These are phyloP conservation scores for Manis crassicaudata DNA, from an alignment of 2,797 vertebrate species.

Conservation along the genomic window DNA sequence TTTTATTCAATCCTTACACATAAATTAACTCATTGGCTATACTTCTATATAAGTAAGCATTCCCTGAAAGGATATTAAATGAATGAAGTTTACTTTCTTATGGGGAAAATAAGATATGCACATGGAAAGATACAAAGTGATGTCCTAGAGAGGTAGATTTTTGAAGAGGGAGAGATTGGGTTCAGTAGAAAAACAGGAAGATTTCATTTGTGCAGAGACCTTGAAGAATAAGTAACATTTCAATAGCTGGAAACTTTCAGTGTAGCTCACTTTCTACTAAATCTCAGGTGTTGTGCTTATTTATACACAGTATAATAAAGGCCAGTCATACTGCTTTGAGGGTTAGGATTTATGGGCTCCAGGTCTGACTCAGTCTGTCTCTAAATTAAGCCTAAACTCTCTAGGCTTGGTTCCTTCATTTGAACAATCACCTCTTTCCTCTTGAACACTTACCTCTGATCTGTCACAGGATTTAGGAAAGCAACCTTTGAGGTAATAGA, in stretches of 20 bases:
- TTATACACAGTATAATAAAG: background rate
- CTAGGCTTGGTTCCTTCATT: background rate
- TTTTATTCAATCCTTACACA: background rate
- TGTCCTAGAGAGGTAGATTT: background rate
- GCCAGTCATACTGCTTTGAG: background rate
- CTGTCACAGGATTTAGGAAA: background rate
- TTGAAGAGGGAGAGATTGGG: background rate
- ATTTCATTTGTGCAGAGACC: background rate
- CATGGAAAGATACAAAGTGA: background rate
- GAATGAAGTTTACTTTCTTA: background rate
- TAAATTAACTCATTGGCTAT: background rate
- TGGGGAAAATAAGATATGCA: background rate
- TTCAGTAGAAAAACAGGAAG: background rate
- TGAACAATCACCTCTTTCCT: background rate
- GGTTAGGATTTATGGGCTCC: background rate
- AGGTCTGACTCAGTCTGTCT: background rate
- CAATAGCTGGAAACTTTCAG: background rate
- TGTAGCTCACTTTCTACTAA: background rate
- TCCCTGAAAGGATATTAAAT: background rate
- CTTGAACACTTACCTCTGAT: background rate
- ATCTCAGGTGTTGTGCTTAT: background rate
- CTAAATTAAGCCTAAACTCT: background rate
- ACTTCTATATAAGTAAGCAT: background rate
- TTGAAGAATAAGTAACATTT: background rate
- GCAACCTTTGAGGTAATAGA: background rate